Base-by-base conservation (phyloP, 2,888 invertebrate genomes). In the Pilophorus perplexus region DNA sequence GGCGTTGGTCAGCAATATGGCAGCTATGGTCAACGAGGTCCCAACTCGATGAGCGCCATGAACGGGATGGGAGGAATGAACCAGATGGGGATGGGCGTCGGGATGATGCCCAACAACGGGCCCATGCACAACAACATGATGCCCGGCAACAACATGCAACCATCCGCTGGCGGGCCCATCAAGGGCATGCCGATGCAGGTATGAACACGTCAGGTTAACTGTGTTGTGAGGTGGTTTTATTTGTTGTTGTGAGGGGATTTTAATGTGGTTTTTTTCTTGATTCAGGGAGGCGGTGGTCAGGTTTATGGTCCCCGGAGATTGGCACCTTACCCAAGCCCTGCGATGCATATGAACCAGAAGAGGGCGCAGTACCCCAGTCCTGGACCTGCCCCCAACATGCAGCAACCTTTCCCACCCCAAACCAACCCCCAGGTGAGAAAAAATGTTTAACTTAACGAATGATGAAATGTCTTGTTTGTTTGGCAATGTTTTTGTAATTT, bases 301-400 rank as follows among this genome's bases (percentile, higher is more conserved):
- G 79, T 80, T 72, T 80, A 80, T 72, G 89, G 89, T 74, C 89
- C 89, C 71, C 82, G 92, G 74, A 83, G 93, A 74, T 84, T 90
- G 79, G 83, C 89, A 54, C 93, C 93, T 1, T 93, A 93, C 78
- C 92, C 93, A 20, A 86, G 85, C 68, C 89, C 91, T 12, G 86
- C 87, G 67, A 89, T 90, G 87, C 88, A 92, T 76, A 88, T 90
- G 85, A 84, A 85, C 66, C 89, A 89, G 75, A 88, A 92, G 74
- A 82, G 89, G 74, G 81, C 83, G 68, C 79, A 78, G 70, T 78
- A 76, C 69, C 72, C 71, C 46, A 65, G 67, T 25, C 74, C 72
- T 71, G 78, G 71, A 68, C 80, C 75, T 75, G 77, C 75, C 48
- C 80, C 81, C 18, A 77, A 79, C 67, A 78, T 80, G 76, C 80